phyloP scores from a whole-genome alignment of 1,140 invertebrate genomes.

The Euborellia annulipes region DNA sequence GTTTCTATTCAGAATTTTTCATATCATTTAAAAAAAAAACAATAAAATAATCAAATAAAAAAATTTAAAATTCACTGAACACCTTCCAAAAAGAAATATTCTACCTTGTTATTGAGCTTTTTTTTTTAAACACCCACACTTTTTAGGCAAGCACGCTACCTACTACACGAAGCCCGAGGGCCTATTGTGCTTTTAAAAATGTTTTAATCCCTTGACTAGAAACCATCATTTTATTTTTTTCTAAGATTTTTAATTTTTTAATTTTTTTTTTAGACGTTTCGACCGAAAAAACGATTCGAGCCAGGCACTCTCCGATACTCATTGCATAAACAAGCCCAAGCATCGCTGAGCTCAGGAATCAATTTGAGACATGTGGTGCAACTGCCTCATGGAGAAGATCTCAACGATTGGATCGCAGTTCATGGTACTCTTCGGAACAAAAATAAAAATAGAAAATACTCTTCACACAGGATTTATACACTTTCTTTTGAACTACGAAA shows the following conservation, averaged over 20 bases:
- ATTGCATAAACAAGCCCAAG: conserved; percentile 85
- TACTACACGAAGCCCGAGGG: no score
- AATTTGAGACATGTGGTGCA: conserved; percentile 74
- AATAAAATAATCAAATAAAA: no score
- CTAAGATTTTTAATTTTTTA: conserved; percentile 11
- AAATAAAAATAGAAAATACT: no score
- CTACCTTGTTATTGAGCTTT: no score
- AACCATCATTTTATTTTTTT: conserved; percentile 5
- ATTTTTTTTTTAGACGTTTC: conserved; percentile 53
- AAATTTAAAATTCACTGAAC: no score
- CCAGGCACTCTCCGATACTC: conserved; percentile 83
- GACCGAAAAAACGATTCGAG: conserved; percentile 80
- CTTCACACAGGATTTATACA: neutral
- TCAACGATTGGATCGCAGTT: conserved; percentile 90
- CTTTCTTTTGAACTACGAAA: neutral
- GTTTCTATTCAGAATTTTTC: no score
- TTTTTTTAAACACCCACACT: no score
- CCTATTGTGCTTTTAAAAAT: no score
- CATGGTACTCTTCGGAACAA: conserved; percentile 56
- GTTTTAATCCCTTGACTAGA: conserved; percentile 8
- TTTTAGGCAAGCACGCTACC: no score
- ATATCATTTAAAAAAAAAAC: no score
- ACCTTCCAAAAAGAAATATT: no score
- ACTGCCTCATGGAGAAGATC: conserved; percentile 70
- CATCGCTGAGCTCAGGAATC: conserved; percentile 84